Base-by-base conservation (phyloP, 2,797 vertebrate species). In the Sciurus vulgaris region DNA sequence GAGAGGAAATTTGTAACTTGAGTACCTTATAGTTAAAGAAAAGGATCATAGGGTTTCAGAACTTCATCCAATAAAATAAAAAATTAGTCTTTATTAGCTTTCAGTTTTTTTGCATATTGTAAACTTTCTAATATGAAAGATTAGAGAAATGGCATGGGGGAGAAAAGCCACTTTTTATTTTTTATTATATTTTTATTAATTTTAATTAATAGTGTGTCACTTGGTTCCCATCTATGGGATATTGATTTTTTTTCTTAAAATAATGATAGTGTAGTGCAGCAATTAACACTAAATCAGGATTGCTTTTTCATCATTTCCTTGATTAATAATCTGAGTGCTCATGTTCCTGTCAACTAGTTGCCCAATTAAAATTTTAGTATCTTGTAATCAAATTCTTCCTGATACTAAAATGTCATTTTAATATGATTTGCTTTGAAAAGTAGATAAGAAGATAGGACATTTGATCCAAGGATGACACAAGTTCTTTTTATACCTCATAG, bases 291-390 rank as follows among this genome's bases (percentile, higher is more conserved):
- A 78, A 76, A 72, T 70, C 8, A 35, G 33, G 54, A 65, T 44
- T 47, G 33, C 59, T 54, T 84, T 86, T 91, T 73, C 38, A 47
- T 86, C 17, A 4, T 72, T 79, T 69, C 61, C 70, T 83, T 94
- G 89, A 84, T 94, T 89, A 91, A 72, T 87, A 82, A 73, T 84
- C 77, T 56, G 59, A 38, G 28, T 89, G 17, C 15, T 86, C 28
- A 89, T 41, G 26, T 54, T 89, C 26, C 41, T 86, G 0, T 90
- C 67, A 90, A 65, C 74, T 70, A 20, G 70, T 51, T 93, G 94
- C 73, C 94, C 92, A 94, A 22, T 91, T 94, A 96, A 95, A 95
- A 88, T 74, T 63, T 47, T 22, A 69, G 22, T 87, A 44, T 82
- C 89, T 78, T 91, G 35, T 63, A 88, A 20, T 96, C 94, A 96